Conservation (phyloP, 2,888 invertebrate genomes). For the Panopea generosa region DNA sequence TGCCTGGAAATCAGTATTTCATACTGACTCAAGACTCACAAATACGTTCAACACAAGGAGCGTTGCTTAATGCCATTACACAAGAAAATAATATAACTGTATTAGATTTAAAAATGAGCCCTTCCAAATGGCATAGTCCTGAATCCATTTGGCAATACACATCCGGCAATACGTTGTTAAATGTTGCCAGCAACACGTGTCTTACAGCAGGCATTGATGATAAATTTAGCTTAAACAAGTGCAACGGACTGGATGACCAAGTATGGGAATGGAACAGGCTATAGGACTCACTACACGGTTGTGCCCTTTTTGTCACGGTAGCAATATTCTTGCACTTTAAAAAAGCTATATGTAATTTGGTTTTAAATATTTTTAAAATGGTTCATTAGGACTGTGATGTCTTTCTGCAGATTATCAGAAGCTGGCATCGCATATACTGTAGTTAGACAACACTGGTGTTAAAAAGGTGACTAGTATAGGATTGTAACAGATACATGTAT, state of each 20-base stretch:
- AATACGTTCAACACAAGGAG: slow-evolving; percentile 25
- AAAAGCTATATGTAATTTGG: too few relatives aligned
- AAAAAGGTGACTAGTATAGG: too few relatives aligned
- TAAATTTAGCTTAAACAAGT: not conserved
- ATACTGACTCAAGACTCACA: slow-evolving; percentile 28
- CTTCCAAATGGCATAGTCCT: not conserved
- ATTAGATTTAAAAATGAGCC: not conserved
- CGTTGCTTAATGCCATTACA: not conserved
- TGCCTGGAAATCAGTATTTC: slow-evolving; percentile 35
- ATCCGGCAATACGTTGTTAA: not conserved
- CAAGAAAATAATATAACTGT: not conserved
- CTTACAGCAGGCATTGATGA: not conserved
- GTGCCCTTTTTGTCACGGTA: too few relatives aligned
- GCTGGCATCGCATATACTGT: too few relatives aligned
- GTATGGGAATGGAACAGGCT: not conserved
- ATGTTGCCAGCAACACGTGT: not conserved
- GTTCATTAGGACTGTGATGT: too few relatives aligned
- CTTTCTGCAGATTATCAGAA: too few relatives aligned
- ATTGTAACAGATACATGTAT: too few relatives aligned
- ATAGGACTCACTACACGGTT: too few relatives aligned
- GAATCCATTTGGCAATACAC: not conserved
- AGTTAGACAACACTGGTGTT: too few relatives aligned
- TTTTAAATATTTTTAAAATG: too few relatives aligned
- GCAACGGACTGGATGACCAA: not conserved
- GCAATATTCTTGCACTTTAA: too few relatives aligned